Evolutionary conservation across 2,797 vertebrate genomes (phyloP).

Genomic region (Sebastes wilsoni): DNA sequence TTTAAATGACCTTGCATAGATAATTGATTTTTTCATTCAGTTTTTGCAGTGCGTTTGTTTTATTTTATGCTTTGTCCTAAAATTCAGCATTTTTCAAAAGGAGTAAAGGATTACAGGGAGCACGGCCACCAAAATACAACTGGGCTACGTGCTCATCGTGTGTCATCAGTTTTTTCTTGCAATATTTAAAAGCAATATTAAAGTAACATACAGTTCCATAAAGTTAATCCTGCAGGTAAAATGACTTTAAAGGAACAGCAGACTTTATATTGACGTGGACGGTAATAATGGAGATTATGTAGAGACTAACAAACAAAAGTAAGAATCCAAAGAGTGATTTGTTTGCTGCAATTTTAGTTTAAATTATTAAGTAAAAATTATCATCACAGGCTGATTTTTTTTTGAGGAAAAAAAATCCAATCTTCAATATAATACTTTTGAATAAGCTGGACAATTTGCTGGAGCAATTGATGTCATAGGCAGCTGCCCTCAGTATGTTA

Average conservation of each 20-base stretch:
- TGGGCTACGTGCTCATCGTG: background rate
- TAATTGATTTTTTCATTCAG: slow-evolving; percentile 48
- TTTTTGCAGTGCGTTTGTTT: slow-evolving; percentile 26
- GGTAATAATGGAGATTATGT: background rate
- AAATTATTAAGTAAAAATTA: background rate
- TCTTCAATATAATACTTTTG: background rate
- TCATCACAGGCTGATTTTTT: no score
- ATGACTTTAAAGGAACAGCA: slow-evolving; percentile 12
- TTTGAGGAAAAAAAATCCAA: no score
- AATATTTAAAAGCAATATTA: slow-evolving; percentile 6
- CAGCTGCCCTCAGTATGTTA: background rate
- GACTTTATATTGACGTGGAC: background rate
- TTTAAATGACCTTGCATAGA: slow-evolving; percentile 68
- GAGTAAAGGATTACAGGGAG: background rate
- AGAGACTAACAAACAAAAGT: background rate
- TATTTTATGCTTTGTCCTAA: slow-evolving; percentile 11
- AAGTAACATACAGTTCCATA: background rate
- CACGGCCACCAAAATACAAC: background rate
- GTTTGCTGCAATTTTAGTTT: background rate
- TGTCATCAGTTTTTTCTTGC: background rate
- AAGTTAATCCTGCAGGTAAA: background rate
- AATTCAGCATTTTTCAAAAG: slow-evolving; percentile 8
- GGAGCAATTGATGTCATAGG: background rate
- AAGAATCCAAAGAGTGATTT: background rate
- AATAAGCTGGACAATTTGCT: background rate